A percentile compares a stretch with the other conserved stretches of the same genome.
These are phyloP conservation scores for Melanotaenia pygmaea DNA, from an alignment of 2,797 vertebrate species.

Conservation along the genomic window DNA sequence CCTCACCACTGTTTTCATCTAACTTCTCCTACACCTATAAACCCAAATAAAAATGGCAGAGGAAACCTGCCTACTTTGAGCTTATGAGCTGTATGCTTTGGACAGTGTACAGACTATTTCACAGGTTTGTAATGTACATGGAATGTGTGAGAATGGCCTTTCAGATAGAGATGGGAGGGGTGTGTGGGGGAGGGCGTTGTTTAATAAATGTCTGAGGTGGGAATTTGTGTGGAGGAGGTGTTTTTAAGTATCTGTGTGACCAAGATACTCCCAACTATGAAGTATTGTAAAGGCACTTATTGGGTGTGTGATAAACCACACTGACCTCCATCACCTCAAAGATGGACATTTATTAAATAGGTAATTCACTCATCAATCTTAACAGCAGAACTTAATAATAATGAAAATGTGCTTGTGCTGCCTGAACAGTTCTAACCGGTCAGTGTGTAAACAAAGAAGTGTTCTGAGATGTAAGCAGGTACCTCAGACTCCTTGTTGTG, in stretches of 20 bases:
- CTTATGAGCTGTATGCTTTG: background rate
- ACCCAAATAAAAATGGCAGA: background rate
- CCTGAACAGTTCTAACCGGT: background rate
- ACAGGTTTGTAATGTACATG: background rate
- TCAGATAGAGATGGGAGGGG: constrained; percentile 18
- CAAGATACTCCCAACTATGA: constrained; percentile 25
- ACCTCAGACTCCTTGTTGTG: background rate
- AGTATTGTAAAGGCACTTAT: background rate
- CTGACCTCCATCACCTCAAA: background rate
- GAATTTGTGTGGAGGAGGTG: constrained; percentile 27
- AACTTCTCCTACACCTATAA: background rate
- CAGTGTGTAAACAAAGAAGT: no score
- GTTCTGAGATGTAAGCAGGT: no score
- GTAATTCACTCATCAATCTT: background rate
- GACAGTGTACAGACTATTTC: background rate
- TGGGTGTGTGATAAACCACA: constrained; percentile 4
- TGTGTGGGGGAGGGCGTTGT: background rate
- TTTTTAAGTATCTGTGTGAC: constrained; percentile 24
- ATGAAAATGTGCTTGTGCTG: background rate
- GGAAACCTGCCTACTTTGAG: background rate
- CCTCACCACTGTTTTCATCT: no score
- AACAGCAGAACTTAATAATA: background rate
- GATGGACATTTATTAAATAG: background rate
- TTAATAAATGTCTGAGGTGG: constrained; percentile 14
- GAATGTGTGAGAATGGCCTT: constrained; percentile 43